Percentiles rank a stretch among this genome's conserved stretches.
Evolutionary conservation across 2,888 invertebrate species (phyloP).

Genomic region (Isotomurus palustris): DNA sequence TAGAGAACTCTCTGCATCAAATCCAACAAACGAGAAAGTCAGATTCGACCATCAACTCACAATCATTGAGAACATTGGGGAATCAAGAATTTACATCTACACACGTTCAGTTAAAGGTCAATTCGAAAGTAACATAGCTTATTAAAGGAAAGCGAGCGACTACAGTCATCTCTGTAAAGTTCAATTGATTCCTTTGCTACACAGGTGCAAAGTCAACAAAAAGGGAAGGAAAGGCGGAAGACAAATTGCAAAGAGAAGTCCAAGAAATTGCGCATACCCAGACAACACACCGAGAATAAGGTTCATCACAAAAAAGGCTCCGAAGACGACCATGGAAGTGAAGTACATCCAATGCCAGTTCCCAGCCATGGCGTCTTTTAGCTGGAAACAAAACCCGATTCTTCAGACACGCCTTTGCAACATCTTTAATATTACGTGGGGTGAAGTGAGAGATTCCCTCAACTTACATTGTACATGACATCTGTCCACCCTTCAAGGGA

Average conservation of each 20-base stretch:
- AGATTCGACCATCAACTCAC: constrained; percentile 9
- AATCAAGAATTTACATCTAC: too few species aligned
- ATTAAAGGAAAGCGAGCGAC: neutral
- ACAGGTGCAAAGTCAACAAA: too few species aligned
- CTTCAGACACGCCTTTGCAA: neutral
- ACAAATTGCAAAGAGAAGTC: too few species aligned
- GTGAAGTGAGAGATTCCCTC: neutral
- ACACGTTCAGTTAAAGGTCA: neutral
- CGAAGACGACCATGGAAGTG: constrained; percentile 60
- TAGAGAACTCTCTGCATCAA: constrained; percentile 63
- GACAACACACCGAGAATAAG: constrained; percentile 62
- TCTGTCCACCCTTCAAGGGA: constrained; percentile 62
- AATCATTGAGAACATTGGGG: too few species aligned
- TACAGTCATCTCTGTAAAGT: too few species aligned
- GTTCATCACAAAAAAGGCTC: constrained; percentile 63
- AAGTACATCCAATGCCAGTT: constrained; percentile 60
- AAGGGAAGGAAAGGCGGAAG: too few species aligned
- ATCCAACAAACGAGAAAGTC: too few species aligned
- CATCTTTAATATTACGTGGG: neutral
- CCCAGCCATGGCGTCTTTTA: constrained; percentile 56
- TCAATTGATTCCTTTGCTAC: too few species aligned
- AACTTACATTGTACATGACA: constrained; percentile 56
- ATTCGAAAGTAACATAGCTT: neutral
- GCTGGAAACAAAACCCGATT: constrained; percentile 47
- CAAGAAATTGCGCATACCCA: too few species aligned